Base-by-base conservation (phyloP, 2,113 vertebrate species). In the Felis chaus region DNA sequence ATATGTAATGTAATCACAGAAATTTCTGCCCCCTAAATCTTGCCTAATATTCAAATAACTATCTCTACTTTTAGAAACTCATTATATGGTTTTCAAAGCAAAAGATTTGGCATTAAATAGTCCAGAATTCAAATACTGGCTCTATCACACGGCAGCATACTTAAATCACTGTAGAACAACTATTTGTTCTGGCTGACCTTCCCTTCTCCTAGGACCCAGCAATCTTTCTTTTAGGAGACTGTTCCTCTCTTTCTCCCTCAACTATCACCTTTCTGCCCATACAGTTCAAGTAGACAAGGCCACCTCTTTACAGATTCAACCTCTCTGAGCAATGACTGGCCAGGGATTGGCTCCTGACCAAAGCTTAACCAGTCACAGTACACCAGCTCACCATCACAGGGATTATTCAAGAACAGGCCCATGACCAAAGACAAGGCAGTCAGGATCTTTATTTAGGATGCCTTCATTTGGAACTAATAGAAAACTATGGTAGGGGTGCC, bases 1-100 rank as follows among this genome's bases (percentile, higher is more conserved):
- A 89, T 89, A 65, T 79, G 6, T 73, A 78, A 89, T 55, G 18
- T 71, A 69, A 89, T 80, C 16, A 74, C 21, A 53, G 41, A 92
- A 79, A 73, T 79, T 31, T 92, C 23, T 88, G 27, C 19, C 55
- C 50, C 3, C 1, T 4, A 96, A 92, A 88, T 65, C 33, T 87
- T 90, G 13, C 78, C 45, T 91, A 93, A 84, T 95, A 84, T 48
- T 96, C 14, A 85, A 91, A 94, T 82, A 68, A 82, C 25, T 68
- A 63, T 68, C 61, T 88, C 74, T 84, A 63, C 33, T 14, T 91
- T 96, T 80, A 93, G 39, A 91, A 96, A 89, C 36, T 84, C 39
- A 92, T 68, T 94, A 66, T 45, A 84, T 57, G 33, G 21, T 94
- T 96, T 96, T 89, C 66, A 95, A 95, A 89, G 16, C 57, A 23